Base-by-base conservation (phyloP, 2,888 invertebrate species). In the Leptogaster cylindrica region DNA sequence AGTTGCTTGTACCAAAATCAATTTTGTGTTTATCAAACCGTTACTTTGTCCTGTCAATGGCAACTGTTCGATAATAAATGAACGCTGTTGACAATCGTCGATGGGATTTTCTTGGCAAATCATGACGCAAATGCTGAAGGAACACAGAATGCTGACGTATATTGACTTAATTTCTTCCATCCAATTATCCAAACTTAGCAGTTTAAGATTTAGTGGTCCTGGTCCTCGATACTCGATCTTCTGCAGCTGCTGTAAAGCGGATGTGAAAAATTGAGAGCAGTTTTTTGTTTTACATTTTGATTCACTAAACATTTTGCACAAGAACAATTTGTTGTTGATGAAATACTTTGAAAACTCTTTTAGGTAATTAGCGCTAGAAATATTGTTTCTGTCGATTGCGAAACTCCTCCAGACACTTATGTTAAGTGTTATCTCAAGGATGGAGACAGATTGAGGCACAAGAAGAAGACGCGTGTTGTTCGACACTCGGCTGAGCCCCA, bases 371-470 rank as follows among this genome's bases (percentile, higher is more conserved):
- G 87, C 73, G 92, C 89, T 1, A 83, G 87, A 72, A 88, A 88
- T 73, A 87, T 92, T 70, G 84, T 86, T 55, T 84, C 85, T 18
- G 87, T 87, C 66, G 88, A 89, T 75, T 86, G 86, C 68, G 90
- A 90, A 75, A 88, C 89, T 61, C 88, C 89, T 73, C 85, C 89
- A 77, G 95, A 96, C 79, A 95, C 95, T 16, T 96, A 96, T 82
- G 94, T 95, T 64, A 95, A 96, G 82, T 95, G 94, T 72, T 95
- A 95, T 78, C 84, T 95, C 68, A 89, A 93, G 68, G 94, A 95
- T 77, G 92, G 92, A 20, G 93, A 93, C 72, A 89, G 92, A 72
- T 89, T 93, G 87, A 83, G 95, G 68, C 93, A 94, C 80, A 95
- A 95, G 82, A 90, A 93, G 76, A 96, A 96, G 82, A 96, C 95